phyloP scores from a whole-genome alignment of 2,888 invertebrate genomes.

The Cheilosia scutellata region DNA sequence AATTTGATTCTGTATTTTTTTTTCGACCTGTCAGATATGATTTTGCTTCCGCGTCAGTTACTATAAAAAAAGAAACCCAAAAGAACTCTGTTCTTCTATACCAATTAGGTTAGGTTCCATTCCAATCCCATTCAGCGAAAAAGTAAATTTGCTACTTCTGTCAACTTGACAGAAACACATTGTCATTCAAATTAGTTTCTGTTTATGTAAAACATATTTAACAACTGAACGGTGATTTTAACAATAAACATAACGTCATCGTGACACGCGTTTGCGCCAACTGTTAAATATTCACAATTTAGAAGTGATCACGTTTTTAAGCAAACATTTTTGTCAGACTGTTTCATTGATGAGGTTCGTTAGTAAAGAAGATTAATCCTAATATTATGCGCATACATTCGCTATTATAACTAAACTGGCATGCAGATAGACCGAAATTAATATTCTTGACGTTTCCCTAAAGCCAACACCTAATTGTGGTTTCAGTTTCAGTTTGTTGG shows the following conservation, averaged over 20 bases:
- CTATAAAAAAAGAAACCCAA: too few species aligned
- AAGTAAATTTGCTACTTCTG: background rate
- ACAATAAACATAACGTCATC: background rate
- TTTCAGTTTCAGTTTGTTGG: background rate
- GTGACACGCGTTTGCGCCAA: background rate
- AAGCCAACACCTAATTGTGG: background rate
- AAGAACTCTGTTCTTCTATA: too few species aligned
- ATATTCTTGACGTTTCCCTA: background rate
- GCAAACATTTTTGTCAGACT: background rate
- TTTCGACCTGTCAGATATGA: too few species aligned
- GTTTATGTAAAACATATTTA: background rate
- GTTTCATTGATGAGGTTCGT: background rate
- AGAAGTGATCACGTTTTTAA: background rate
- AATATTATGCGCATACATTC: background rate
- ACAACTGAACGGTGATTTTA: background rate
- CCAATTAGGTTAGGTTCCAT: too few species aligned
- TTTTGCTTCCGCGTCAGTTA: too few species aligned
- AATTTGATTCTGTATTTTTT: too few species aligned
- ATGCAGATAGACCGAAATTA: background rate
- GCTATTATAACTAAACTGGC: too few species aligned
- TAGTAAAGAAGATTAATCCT: background rate
- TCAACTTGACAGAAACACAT: background rate
- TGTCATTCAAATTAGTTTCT: background rate
- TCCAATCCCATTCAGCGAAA: too few species aligned
- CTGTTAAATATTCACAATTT: background rate